A percentile compares a stretch with the other conserved stretches of the same genome.
phyloP scores from a whole-genome alignment of 2,113 vertebrate species.

The Rhea pennata region DNA sequence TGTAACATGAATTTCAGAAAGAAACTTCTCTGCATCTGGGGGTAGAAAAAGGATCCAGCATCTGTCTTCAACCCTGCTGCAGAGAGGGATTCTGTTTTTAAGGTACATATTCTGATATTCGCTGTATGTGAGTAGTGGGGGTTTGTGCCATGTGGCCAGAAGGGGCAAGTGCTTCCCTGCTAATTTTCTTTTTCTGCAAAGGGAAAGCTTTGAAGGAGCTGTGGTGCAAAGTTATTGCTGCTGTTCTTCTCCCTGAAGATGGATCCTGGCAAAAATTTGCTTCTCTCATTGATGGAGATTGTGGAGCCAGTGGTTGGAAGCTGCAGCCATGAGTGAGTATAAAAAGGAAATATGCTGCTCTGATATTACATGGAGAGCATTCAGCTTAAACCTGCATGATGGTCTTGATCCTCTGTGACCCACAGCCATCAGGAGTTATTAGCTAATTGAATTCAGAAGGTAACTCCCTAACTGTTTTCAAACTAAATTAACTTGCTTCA shows the following conservation, averaged over 20 bases:
- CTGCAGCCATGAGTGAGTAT: background rate
- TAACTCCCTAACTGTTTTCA: slow-evolving; percentile 67
- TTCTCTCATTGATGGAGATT: background rate
- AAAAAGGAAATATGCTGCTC: background rate
- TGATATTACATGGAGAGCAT: slow-evolving; percentile 20
- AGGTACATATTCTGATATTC: background rate
- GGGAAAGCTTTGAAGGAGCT: background rate
- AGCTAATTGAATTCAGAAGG: slow-evolving; percentile 67
- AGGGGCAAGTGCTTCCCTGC: background rate
- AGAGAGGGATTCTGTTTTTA: background rate
- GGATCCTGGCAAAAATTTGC: background rate
- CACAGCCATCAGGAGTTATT: slow-evolving; percentile 54
- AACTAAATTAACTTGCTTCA: slow-evolving; percentile 72
- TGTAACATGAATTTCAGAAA: background rate
- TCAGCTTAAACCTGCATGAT: slow-evolving; percentile 20
- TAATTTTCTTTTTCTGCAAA: background rate
- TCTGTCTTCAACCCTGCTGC: background rate
- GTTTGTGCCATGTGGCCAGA: background rate
- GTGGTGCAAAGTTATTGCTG: background rate
- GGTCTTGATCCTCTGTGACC: slow-evolving; percentile 44
- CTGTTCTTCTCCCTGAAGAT: background rate
- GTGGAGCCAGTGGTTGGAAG: background rate
- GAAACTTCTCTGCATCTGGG: background rate
- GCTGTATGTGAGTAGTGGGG: background rate
- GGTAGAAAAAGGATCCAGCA: background rate